Evolutionary conservation across 1,140 invertebrate genomes (phyloP), one percentile per base, ranked within the genome.

Genomic region (Coboldia fuscipes): DNA sequence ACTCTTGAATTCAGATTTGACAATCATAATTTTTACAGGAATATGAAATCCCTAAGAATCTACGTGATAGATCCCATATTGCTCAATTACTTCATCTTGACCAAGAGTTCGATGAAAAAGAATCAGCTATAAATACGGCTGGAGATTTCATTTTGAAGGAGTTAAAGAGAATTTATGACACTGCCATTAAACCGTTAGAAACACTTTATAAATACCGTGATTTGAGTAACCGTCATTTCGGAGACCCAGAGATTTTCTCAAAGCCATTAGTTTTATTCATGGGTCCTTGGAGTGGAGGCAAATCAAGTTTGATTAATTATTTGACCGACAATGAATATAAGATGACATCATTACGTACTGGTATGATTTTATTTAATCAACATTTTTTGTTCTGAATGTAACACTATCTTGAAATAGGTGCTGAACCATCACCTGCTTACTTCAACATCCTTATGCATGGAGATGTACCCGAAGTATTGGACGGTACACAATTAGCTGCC

Each of bases 271-370:
- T 93, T 28, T 57, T 94, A 0, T 88, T 94, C 45, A 81, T 93
- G 76, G 88, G 89, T 23, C 86, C 88, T 16, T 93, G 86, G 84
- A 89, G 83, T 46, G 84, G 85, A 40, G 89, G 89, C 42, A 94
- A 94, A 61, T 90, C 86, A 3, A 80, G 82, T 8, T 85, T 93
- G 39, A 74, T 93, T 33, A 94, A 94, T 58, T 94, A 93, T 60
- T 61, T 94, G 31, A 64, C 88, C 12, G 78, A 85, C 37, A 75
- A 79, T 39, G 83, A 93, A 55, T 81, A 78, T 50, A 82, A 72
- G 4, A 65, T 75, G 41, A 72, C 70, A 47, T 73, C 85, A 32
- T 57, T 90, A 41, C 70, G 80, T 60, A 85, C 84, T 55, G 85
- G 86, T 89, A 65, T 52, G 37, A 27, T 26, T 16, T 7, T 19